Evolutionary conservation across 2,888 invertebrate species (phyloP), one percentile per base, ranked within the genome.

Genomic region (Aproaerema taeniolella): DNA sequence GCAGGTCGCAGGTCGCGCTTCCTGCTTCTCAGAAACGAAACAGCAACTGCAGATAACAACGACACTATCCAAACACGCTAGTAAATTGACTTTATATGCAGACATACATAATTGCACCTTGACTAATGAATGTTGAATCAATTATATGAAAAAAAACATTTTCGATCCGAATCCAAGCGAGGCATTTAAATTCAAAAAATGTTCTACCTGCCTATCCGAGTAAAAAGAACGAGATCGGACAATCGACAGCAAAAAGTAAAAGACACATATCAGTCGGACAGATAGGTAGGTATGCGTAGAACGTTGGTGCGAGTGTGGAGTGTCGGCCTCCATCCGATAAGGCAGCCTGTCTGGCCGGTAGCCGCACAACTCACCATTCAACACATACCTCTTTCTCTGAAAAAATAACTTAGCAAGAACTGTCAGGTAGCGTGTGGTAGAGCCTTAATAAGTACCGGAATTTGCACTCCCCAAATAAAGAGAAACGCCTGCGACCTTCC

Each of bases 311-410:
- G n/a, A n/a, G n/a, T n/a, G n/a, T n/a, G n/a, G n/a, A n/a, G 55
- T 49, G 59, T 48, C 66, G 68, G 61, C 64, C 69, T 70, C 59
- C 67, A 65, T 67, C 66, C 67, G 74, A 74, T 75, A 75, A 73
- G 74, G 73, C 62, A 55, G 71, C 67, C 67, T 62, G 72, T 70
- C 71, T 54, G 50, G 58, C 30, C 66, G 66, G 67, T 72, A 71
- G 73, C 60, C 59, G 55, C 58, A 58, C 48, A 49, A 47, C 56
- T 55, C 53, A 55, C 61, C 57, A 56, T 61, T 55, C 55, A 55
- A 55, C 61, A 56, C 54, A 59, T 55, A 56, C 58, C 59, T 59
- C 47, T 58, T 58, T 60, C 59, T 56, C 57, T 68, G 67, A 71
- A 70, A 72, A 65, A 68, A 59, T 50, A 55, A 53, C 49, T 50